Evolutionary conservation across 2,888 invertebrate species (phyloP).

Genomic region (Elmis aenea): DNA sequence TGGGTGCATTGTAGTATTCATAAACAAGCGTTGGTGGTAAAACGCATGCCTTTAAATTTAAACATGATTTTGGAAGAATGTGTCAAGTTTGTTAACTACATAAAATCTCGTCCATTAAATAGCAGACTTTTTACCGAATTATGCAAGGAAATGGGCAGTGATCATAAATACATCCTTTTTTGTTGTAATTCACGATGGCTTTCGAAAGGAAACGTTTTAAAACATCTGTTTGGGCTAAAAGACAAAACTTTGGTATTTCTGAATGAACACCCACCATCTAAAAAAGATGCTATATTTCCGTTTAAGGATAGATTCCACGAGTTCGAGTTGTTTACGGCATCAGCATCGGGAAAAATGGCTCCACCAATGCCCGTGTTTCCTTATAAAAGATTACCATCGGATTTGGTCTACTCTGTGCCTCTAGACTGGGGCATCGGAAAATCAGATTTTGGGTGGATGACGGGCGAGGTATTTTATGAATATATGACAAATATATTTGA

Average conservation of each 20-base stretch:
- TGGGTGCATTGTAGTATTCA: slow-evolving; percentile 1
- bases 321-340: slow-evolving; percentile 2
- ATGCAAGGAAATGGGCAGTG: slow-evolving; percentile 4
- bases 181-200: slow-evolving; percentile 6
- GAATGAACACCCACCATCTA: slow-evolving; percentile 4
- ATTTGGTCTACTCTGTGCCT: too few species aligned
- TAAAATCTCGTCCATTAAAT: slow-evolving; percentile 5
- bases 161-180: slow-evolving; percentile 4
- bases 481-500: too few species aligned
- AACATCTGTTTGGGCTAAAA: slow-evolving; percentile 1
- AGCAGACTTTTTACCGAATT: slow-evolving; percentile 6
- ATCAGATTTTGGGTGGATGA: too few species aligned
- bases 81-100: slow-evolving; percentile 5
- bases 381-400: too few species aligned
- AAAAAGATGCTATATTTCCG: slow-evolving; percentile 3
- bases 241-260: slow-evolving; percentile 4
- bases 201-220: slow-evolving; percentile 5
- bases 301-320: slow-evolving; percentile 7
- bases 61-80: slow-evolving; percentile 5
- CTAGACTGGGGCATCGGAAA: too few species aligned
- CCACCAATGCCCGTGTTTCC: too few species aligned
- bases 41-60: slow-evolving; percentile 6
- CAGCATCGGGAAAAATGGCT: too few species aligned
- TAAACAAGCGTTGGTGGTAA: slow-evolving; percentile 6
- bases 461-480: too few species aligned